A percentile compares a stretch with the other conserved stretches of the same genome.
Conservation (phyloP, 2,797 vertebrate genomes). For the Acanthornis magna region DNA sequence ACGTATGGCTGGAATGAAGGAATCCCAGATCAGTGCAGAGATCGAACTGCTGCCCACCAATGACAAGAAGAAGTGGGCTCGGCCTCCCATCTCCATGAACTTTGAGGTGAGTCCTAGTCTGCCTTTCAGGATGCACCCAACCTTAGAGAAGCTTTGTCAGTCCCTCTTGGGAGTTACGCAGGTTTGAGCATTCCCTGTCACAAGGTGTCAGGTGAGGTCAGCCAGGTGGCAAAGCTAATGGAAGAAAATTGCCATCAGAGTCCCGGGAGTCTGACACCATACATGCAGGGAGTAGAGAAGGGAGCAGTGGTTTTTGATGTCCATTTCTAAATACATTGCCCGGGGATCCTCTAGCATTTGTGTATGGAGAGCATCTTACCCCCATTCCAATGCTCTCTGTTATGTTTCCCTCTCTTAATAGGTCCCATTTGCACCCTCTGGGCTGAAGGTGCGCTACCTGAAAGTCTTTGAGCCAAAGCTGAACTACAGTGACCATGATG, state of each 20-base stretch:
- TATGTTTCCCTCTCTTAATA: constrained; percentile 47
- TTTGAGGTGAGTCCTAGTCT: constrained; percentile 86
- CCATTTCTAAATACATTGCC: accelerated
- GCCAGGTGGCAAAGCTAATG: not conserved
- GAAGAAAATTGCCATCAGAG: not conserved
- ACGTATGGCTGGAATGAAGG: constrained; percentile 99
- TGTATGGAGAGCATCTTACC: not conserved
- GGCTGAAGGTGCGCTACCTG: constrained; percentile 98
- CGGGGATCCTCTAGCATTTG: accelerated
- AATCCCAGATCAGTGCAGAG: constrained; percentile 98
- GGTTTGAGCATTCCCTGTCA: not conserved
- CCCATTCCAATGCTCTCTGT: not conserved
- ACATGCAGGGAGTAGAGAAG: not conserved
- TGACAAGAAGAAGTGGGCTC: constrained; percentile 99
- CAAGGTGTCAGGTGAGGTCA: not conserved
- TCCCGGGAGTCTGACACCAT: not conserved
- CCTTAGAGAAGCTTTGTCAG: not conserved
- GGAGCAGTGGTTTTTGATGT: not conserved
- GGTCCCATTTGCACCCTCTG: constrained; percentile 98
- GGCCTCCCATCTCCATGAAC: constrained; percentile 99
- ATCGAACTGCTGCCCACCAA: constrained; percentile 97
- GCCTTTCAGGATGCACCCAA: not conserved
- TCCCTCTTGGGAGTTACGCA: not conserved
- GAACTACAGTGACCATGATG: constrained; percentile 99
- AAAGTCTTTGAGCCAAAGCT: constrained; percentile 99